Evolutionary conservation across 2,888 invertebrate genomes (phyloP).

Genomic region (Seira sanloemensis): DNA sequence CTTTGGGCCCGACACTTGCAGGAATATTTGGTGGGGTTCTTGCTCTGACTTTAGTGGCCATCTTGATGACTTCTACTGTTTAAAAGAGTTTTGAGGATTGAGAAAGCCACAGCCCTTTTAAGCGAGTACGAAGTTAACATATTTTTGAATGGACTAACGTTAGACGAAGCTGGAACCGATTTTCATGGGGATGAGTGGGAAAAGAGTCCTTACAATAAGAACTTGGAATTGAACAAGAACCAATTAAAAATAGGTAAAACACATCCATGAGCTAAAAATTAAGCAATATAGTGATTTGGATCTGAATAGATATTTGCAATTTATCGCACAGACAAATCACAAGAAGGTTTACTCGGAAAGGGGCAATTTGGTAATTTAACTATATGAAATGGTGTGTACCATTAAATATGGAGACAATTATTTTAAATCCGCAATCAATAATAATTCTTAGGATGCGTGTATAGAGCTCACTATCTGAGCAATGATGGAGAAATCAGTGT

Average conservation of each 20-base stretch:
- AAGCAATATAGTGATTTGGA: neutral
- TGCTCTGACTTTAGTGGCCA: neutral
- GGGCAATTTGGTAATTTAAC: slow-evolving; percentile 32
- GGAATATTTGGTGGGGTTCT: neutral
- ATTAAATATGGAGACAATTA: neutral
- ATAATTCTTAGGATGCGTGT: slow-evolving; percentile 24
- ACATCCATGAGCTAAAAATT: neutral
- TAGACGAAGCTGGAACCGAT: neutral
- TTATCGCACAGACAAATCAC: neutral
- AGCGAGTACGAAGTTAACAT: slow-evolving; percentile 15
- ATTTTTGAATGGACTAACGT: slow-evolving; percentile 11
- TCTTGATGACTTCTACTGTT: neutral
- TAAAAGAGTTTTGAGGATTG: neutral
- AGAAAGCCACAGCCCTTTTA: neutral
- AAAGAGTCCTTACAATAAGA: slow-evolving; percentile 33
- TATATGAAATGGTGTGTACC: too few relatives aligned
- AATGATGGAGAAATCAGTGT: neutral
- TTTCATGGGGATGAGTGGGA: slow-evolving; percentile 22
- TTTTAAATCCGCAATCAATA: neutral
- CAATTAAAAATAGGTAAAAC: slow-evolving; percentile 40
- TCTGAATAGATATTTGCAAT: neutral
- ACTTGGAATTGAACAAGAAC: slow-evolving; percentile 23
- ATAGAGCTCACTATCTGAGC: neutral
- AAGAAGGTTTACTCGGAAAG: slow-evolving; percentile 21
- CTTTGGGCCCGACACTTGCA: neutral